Evolutionary conservation across 2,888 invertebrate genomes (phyloP).

Genomic region (Xestia c-nigrum): DNA sequence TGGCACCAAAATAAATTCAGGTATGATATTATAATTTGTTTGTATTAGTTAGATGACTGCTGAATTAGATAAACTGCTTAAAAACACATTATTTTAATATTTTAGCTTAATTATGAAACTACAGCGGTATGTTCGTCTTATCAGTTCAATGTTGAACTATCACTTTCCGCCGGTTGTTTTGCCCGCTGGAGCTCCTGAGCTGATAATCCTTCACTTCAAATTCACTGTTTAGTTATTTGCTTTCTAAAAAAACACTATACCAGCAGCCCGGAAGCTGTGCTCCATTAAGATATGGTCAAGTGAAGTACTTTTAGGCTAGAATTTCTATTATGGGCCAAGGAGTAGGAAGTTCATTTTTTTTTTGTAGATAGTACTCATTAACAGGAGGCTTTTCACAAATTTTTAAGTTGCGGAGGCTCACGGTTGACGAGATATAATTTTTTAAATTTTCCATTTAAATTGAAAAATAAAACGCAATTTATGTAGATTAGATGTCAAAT

Average conservation of each 20-base stretch:
- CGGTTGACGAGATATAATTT: too few relatives aligned
- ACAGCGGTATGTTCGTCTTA: neutral
- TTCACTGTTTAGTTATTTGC: neutral
- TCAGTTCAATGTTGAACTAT: neutral
- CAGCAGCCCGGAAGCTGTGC: neutral
- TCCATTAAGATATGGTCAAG: neutral
- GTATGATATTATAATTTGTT: too few relatives aligned
- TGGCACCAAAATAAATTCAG: slow-evolving; percentile 47
- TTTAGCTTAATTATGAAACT: neutral
- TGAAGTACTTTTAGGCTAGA: neutral
- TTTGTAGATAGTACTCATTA: too few relatives aligned
- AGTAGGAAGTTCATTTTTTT: too few relatives aligned
- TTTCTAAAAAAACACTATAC: neutral
- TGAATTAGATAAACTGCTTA: neutral
- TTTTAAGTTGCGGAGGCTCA: too few relatives aligned
- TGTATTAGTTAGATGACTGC: too few relatives aligned
- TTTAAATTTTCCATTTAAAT: too few relatives aligned
- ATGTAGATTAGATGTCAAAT: too few relatives aligned
- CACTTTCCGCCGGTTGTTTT: neutral
- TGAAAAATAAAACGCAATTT: too few relatives aligned
- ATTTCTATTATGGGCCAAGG: too few relatives aligned
- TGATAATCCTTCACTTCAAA: neutral
- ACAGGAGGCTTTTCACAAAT: too few relatives aligned
- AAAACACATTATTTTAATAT: neutral
- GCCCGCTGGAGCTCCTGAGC: neutral